Evolutionary conservation across 2,888 invertebrate genomes (phyloP).

Genomic region (Zaprionus bogoriensis): DNA sequence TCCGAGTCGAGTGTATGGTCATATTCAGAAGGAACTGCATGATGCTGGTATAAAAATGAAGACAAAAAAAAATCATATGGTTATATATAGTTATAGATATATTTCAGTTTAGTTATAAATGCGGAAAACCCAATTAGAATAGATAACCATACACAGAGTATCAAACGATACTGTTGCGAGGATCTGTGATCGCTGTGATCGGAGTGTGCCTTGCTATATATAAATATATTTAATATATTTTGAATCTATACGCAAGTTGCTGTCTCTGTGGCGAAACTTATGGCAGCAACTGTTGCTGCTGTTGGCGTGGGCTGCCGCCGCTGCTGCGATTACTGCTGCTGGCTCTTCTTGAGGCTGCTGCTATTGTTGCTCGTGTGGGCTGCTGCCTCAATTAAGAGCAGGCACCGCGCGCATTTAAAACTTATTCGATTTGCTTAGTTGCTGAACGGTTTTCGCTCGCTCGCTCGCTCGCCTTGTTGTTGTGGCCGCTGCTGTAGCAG

Average conservation of each 20-base stretch:
- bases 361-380: conserved; percentile 52
- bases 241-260: not conserved
- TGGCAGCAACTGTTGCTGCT: conserved; percentile 48
- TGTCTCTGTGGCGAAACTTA: conserved; percentile 43
- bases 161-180: too few relatives aligned
- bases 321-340: conserved; percentile 17
- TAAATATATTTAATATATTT: not conserved
- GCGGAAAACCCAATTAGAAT: too few relatives aligned
- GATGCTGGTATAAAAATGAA: too few relatives aligned
- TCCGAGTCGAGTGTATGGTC: too few relatives aligned
- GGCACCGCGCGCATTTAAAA: conserved; percentile 51
- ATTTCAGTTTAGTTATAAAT: too few relatives aligned
- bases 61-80: too few relatives aligned
- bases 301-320: conserved; percentile 57
- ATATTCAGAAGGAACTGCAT: too few relatives aligned
- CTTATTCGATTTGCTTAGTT: conserved; percentile 68
- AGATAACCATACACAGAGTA: too few relatives aligned
- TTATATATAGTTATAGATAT: too few relatives aligned
- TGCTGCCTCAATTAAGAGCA: conserved; percentile 74
- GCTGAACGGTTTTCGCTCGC: conserved; percentile 30
- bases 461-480: conserved; percentile 7
- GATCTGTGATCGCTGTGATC: too few relatives aligned
- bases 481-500: conserved; percentile 19
- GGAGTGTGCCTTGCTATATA: not conserved
- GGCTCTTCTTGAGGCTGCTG: conserved; percentile 21